Percentiles rank a stretch among this genome's conserved stretches.
phyloP scores from a whole-genome alignment of 2,888 invertebrate genomes.

The Diogma glabrata region DNA sequence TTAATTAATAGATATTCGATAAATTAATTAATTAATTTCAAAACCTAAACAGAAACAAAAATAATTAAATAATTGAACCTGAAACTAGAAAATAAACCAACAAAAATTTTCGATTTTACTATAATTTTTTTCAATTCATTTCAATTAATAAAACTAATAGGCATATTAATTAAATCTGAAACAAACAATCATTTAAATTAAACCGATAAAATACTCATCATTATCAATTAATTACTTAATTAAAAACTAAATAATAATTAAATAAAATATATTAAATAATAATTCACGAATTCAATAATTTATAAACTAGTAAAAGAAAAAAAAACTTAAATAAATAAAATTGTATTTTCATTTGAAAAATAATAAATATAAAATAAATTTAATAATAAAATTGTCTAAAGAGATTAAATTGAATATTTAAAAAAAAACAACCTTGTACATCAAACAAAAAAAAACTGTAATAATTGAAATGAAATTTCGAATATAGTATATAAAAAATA shows the following conservation, averaged over 20 bases:
- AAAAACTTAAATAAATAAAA: conserved; percentile 4
- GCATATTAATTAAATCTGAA: no score
- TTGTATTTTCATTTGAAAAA: conserved; percentile 9
- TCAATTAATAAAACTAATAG: no score
- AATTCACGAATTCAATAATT: no score
- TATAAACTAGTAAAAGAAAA: not conserved
- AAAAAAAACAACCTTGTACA: conserved; percentile 11
- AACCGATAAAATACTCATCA: no score
- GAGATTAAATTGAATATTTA: conserved; percentile 11
- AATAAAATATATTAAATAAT: not conserved
- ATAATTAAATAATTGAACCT: no score
- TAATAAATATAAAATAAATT: not conserved
- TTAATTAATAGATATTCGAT: no score
- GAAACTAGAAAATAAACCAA: no score
- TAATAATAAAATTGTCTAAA: not conserved
- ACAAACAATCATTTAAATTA: conserved; percentile 8
- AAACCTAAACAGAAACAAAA: no score
- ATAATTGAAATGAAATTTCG: not conserved
- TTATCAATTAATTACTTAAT: no score
- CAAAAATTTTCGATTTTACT: no score
- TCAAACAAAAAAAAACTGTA: not conserved
- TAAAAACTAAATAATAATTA: conserved; percentile 2
- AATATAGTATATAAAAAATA: not conserved
- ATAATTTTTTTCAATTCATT: no score
- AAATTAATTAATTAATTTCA: no score